Conservation (phyloP, 2,797 vertebrate genomes). For the Hydrolagus colliei region DNA sequence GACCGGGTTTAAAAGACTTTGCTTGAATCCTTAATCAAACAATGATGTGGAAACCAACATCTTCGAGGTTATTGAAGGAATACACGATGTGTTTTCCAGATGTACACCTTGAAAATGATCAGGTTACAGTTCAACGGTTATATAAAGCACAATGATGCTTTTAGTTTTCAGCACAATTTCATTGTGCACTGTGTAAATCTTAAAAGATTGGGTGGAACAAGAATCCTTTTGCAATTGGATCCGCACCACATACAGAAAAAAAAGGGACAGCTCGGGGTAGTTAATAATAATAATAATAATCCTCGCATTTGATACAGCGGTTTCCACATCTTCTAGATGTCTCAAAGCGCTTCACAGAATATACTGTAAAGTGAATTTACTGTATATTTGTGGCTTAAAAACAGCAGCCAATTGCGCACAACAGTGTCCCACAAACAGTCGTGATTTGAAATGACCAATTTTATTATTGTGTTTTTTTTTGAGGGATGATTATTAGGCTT, state of each 20-base stretch:
- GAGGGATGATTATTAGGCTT: too few relatives aligned
- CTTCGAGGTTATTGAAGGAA: slow-evolving; percentile 27
- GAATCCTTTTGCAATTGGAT: not conserved
- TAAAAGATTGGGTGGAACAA: not conserved
- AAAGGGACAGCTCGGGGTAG: not conserved
- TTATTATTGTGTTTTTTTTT: not conserved
- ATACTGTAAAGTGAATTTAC: too few relatives aligned
- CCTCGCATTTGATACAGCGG: too few relatives aligned
- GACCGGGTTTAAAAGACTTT: not conserved
- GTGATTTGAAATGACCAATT: not conserved
- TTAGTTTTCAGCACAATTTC: slow-evolving; percentile 12
- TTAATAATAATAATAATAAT: not conserved
- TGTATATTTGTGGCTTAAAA: too few relatives aligned
- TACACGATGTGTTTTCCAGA: slow-evolving; percentile 26
- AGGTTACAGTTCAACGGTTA: not conserved
- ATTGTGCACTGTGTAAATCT: not conserved
- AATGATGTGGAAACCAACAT: slow-evolving; percentile 25
- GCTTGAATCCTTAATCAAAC: slow-evolving; percentile 27
- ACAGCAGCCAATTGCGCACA: too few relatives aligned
- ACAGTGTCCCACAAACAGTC: too few relatives aligned
- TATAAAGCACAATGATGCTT: slow-evolving; percentile 22
- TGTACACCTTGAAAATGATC: slow-evolving; percentile 32
- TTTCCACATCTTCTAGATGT: too few relatives aligned
- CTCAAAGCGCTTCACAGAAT: too few relatives aligned
- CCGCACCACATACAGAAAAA: not conserved